phyloP scores from a whole-genome alignment of 1,140 invertebrate genomes.

The Augochlora pura region DNA sequence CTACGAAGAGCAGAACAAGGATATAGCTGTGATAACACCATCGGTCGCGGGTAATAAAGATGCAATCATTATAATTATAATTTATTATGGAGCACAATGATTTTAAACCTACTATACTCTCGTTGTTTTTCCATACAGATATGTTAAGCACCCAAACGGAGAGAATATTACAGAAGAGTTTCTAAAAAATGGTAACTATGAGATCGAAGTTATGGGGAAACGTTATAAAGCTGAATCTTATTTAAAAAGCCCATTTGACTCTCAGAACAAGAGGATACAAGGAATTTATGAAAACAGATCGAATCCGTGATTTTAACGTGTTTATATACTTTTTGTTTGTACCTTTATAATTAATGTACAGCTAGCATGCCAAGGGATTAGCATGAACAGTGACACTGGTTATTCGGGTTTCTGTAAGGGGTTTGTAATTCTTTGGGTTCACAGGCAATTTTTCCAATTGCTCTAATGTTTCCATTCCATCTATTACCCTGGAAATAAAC shows the following conservation, averaged over 20 bases:
- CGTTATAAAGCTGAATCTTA: constrained; percentile 86
- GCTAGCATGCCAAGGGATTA: constrained; percentile 93
- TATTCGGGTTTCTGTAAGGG: constrained; percentile 91
- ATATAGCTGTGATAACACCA: constrained; percentile 85
- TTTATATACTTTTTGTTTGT: background rate
- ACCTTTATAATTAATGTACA: background rate
- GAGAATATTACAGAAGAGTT: constrained; percentile 84
- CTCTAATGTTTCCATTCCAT: constrained; percentile 97
- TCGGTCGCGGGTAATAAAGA: constrained; percentile 84
- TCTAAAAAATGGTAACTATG: constrained; percentile 86
- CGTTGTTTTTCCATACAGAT: constrained; percentile 73
- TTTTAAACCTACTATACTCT: background rate
- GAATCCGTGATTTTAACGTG: background rate
- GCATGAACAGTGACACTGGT: constrained; percentile 96
- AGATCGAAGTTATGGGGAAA: constrained; percentile 89
- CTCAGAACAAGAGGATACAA: constrained; percentile 83
- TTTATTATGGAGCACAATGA: background rate
- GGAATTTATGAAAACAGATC: constrained; percentile 65
- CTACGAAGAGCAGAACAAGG: constrained; percentile 90
- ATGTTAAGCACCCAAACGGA: constrained; percentile 81
- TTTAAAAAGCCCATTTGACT: constrained; percentile 90
- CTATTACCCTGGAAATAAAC: constrained; percentile 91
- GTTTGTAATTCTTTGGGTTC: constrained; percentile 95
- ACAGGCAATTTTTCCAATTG: constrained; percentile 97
- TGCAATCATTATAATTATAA: background rate